A percentile compares a stretch with the other conserved stretches of the same genome.
These are phyloP conservation scores for Palythoa heliodiscus DNA, from an alignment of 92 coral and sea anemone species.

Conservation along the genomic window DNA sequence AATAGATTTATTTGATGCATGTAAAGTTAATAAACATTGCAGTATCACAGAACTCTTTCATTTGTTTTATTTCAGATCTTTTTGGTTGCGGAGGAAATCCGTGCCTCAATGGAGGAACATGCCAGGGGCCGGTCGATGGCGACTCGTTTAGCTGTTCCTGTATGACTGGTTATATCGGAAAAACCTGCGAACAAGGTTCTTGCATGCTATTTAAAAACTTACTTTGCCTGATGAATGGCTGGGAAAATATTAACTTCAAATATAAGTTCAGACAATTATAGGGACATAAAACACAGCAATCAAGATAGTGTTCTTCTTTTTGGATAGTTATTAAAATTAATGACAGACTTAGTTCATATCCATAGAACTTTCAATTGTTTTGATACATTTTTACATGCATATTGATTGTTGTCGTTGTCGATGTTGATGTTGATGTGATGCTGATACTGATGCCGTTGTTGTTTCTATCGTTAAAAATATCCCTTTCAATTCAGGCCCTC, in stretches of 20 bases:
- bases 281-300: too few relatives aligned
- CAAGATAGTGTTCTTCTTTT: too few relatives aligned
- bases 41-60: not conserved
- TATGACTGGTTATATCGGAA: slow-evolving; percentile 16
- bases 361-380: too few relatives aligned
- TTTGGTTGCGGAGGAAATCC: slow-evolving; percentile 36
- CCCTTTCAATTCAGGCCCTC: slow-evolving; percentile 10
- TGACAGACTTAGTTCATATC: too few relatives aligned
- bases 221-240: not conserved
- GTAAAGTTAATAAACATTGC: not conserved
- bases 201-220: not conserved
- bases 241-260: not conserved
- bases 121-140: not conserved
- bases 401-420: too few relatives aligned
- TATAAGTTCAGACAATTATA: too few relatives aligned
- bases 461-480: not conserved
- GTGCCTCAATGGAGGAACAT: slow-evolving; percentile 19
- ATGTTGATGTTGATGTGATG: not conserved
- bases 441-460: not conserved
- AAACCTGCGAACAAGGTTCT: slow-evolving; percentile 17
- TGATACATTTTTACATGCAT: too few relatives aligned
- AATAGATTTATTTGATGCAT: not conserved
- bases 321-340: too few relatives aligned
- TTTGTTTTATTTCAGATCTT: not conserved
- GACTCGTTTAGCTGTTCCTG: not conserved